Evolutionary conservation across 2,888 invertebrate species (phyloP), one percentile per base, ranked within the genome.

Genomic region (Rhamphomyia laevipes): DNA sequence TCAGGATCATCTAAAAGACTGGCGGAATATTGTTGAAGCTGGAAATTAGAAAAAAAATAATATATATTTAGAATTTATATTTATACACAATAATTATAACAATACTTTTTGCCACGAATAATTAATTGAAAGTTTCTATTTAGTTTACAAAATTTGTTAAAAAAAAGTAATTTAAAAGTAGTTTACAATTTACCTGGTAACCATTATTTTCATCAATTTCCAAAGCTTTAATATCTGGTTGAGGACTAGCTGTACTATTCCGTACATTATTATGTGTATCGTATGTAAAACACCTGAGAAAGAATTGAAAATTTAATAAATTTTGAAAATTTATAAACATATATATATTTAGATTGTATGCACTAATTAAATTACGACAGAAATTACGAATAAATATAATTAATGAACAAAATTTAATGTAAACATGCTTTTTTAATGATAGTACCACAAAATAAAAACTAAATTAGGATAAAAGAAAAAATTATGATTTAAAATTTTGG

Each of bases 1-100:
- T 90, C 89, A 0, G 95, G 95, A 73, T 96, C 94, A 67, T 96
- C 96, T 51, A 96, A 72, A 48, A 92, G 77, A 68, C 88, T 87
- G 0, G 94, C 90, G 59, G 87, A 84, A 64, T 95, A 95, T 55
- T 79, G 75, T 27, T 56, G 57, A 45, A 52, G 51, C 55, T 56
- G 23, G 42, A 50, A n/a, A n/a, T n/a, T 21, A 40, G 18, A 21
- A 42, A 40, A 30, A 51, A 45, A 44, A 21, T 31, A 43, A 46
- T 21, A 11, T 2, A 15, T 15, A 5, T 18, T 43, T 33, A 33
- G 13, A 11, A 33, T 11, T 13, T 33, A 13, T 33, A n/a, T n/a
- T n/a, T n/a, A n/a, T n/a, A 7, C 23, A 42, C 11, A 18, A 42
- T 42, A 42, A 30, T 11, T 30, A 30, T 11, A 9, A 30, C 7